Evolutionary conservation across 2,888 invertebrate species (phyloP), one percentile per base, ranked within the genome.

Genomic region (Amblyjoppa fuscipennis): DNA sequence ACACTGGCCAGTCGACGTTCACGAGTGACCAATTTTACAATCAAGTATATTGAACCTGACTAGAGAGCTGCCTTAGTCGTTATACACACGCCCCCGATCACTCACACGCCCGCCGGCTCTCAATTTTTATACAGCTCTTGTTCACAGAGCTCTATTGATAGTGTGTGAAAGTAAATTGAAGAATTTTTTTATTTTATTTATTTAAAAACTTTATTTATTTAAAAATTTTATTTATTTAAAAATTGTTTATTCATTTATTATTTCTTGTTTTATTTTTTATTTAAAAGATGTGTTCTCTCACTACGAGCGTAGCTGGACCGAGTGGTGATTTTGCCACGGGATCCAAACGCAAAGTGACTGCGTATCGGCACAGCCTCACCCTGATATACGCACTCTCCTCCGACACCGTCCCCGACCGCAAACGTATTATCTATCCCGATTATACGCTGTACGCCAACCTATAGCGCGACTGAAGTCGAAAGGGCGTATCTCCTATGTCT

Each of bases 21-120:
- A 86, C 88, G 84, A 85, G 80, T 81, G 83, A 64, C 86, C 88
- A 91, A 92, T 92, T 91, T 91, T 91, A 74, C 89, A 92, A 92
- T 93, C 91, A 90, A 89, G 89, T 87, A 88, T 90, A 91, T 92
- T 91, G 89, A 90, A 91, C 89, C 85, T 87, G 88, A 87, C 85
- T 83, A 82, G 61, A 20, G 69, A 41, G 25, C 28, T 59, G 59
- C 59, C 25, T 49, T 1, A 25, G 59, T 59, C 25, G 56, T 56
- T 56, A 25, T 9, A 25, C 25, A 56, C 25, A 56, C 25, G 25
- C 56, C 20, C 59, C 13, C 59, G 13, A 20, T 28, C 59, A 0
- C 25, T 25, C 56, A 28, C 45, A 25, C 28, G 28, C 11, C 1
- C 28, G 28, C 20, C 11, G 1, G 59, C 28, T 49, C 45, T 49